Evolutionary conservation across 1,140 invertebrate genomes (phyloP).

Genomic region (Palaemon carinicauda): DNA sequence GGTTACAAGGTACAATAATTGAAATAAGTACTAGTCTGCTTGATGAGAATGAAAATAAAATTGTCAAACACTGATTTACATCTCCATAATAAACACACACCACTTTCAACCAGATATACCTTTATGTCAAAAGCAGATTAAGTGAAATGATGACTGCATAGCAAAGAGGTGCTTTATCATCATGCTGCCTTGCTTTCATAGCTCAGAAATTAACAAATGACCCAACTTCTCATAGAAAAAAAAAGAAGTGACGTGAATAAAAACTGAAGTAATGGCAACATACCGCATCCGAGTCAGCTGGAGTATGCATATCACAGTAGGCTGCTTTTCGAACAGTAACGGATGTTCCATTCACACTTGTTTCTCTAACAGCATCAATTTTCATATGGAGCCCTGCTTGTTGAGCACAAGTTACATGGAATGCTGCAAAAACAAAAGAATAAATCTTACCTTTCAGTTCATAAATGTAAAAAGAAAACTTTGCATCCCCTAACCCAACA

Average conservation of each 20-base stretch:
- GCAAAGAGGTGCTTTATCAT: too few relatives aligned
- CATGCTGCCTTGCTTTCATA: too few relatives aligned
- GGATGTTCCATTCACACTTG: conserved; percentile 66
- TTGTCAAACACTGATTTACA: too few relatives aligned
- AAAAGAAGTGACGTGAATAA: too few relatives aligned
- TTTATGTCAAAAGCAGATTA: too few relatives aligned
- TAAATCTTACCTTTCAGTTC: neutral
- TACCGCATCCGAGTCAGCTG: conserved; percentile 74
- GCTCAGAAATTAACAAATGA: neutral
- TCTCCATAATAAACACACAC: too few relatives aligned
- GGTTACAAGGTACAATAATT: too few relatives aligned
- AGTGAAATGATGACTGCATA: too few relatives aligned
- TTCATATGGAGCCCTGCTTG: conserved; percentile 95
- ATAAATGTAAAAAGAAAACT: neutral
- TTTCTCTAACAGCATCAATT: conserved; percentile 88
- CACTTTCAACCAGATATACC: too few relatives aligned
- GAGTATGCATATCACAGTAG: conserved; percentile 94
- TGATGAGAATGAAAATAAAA: too few relatives aligned
- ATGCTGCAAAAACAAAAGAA: conserved; percentile 70
- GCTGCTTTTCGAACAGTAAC: conserved; percentile 91
- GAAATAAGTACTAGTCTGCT: too few relatives aligned
- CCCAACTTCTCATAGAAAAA: neutral
- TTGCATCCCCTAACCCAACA: neutral
- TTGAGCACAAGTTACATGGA: conserved; percentile 98
- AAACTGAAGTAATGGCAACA: neutral